Conservation (phyloP, 2,113 vertebrate species). For the Sturnus vulgaris region DNA sequence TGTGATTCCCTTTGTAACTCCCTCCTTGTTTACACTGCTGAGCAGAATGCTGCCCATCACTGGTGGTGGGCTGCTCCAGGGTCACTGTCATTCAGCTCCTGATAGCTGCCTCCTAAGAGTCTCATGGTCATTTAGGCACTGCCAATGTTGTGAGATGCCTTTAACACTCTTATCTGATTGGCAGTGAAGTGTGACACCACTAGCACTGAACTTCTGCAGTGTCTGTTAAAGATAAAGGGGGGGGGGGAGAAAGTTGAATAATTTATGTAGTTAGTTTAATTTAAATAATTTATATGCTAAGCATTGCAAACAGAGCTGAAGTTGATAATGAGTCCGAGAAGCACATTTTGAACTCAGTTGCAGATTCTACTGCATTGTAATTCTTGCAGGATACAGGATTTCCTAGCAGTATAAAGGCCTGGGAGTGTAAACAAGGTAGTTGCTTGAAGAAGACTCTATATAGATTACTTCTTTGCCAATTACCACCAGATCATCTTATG, state of each 20-base stretch:
- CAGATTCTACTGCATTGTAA: constrained; percentile 44
- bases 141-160: neutral
- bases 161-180: constrained; percentile 34
- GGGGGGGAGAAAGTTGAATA: constrained; percentile 22
- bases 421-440: constrained; percentile 30
- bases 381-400: constrained; percentile 45
- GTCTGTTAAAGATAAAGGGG: constrained; percentile 56
- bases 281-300: constrained; percentile 72
- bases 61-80: neutral
- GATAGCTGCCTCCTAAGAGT: neutral
- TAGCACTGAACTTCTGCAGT: constrained; percentile 49
- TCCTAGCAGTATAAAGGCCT: neutral
- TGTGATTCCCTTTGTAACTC: neutral
- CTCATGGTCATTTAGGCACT: neutral
- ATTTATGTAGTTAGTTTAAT: constrained; percentile 69
- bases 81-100: neutral
- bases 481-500: neutral
- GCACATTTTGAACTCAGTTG: constrained; percentile 58
- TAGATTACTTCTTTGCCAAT: neutral
- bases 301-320: constrained; percentile 64
- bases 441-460: neutral
- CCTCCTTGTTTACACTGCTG: neutral
- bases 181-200: constrained; percentile 23
- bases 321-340: constrained; percentile 57
- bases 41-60: neutral